Conservation (phyloP, 2,888 invertebrate genomes). For the Seira ritae region DNA sequence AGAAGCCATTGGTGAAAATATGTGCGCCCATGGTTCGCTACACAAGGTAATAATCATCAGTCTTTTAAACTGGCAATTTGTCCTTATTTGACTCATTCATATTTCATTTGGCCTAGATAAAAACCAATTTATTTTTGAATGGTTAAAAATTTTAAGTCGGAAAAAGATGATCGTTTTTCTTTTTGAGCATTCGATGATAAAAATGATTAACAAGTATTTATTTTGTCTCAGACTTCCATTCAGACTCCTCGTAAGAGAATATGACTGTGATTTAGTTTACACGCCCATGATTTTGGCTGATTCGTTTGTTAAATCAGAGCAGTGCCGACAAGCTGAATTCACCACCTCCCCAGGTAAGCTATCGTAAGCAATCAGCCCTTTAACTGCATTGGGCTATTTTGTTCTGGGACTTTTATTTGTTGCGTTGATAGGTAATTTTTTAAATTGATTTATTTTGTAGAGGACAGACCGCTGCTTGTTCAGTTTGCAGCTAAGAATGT, state of each 20-base stretch:
- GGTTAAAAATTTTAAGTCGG: too few species aligned
- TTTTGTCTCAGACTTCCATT: slow-evolving; percentile 82
- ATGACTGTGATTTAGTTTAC: slow-evolving; percentile 92
- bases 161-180: too few species aligned
- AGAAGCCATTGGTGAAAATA: slow-evolving; percentile 83
- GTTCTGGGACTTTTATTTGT: too few species aligned
- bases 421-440: too few species aligned
- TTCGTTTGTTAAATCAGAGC: slow-evolving; percentile 91
- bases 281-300: slow-evolving; percentile 98
- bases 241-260: slow-evolving; percentile 84
- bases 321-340: slow-evolving; percentile 90
- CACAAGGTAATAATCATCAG: slow-evolving; percentile 81
- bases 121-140: too few species aligned
- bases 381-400: not conserved
- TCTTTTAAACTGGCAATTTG: too few species aligned
- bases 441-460: slow-evolving; percentile 75
- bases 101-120: too few species aligned
- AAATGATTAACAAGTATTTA: slow-evolving; percentile 23
- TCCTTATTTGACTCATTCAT: too few species aligned
- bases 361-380: not conserved
- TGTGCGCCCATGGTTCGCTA: slow-evolving; percentile 98
- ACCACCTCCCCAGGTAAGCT: slow-evolving; percentile 80
- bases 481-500: slow-evolving; percentile 95
- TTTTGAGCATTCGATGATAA: too few species aligned
- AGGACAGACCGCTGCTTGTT: slow-evolving; percentile 90